Percentiles rank a stretch among this genome's conserved stretches.
Evolutionary conservation across 2,888 invertebrate species (phyloP).

Genomic region (Cryptus viduatorius): DNA sequence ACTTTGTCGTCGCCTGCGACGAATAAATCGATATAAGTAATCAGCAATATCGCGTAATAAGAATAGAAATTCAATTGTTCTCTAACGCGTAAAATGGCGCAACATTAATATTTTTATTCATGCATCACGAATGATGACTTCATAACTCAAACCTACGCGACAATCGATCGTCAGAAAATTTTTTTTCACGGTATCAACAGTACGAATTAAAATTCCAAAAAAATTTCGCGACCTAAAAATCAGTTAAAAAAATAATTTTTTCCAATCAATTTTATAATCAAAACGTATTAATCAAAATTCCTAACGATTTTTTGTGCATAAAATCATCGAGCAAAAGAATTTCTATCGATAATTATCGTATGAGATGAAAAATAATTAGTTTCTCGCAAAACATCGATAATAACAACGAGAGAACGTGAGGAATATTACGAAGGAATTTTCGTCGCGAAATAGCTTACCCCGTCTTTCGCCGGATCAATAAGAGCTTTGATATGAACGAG

Average conservation of each 20-base stretch:
- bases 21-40: neutral
- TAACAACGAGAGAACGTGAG: neutral
- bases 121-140: neutral
- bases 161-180: neutral
- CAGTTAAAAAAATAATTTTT: too few relatives aligned
- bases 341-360: too few relatives aligned
- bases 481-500: conserved; percentile 92
- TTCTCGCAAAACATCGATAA: neutral
- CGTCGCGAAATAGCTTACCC: conserved; percentile 72
- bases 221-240: neutral
- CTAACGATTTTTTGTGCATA: too few relatives aligned
- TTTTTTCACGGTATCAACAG: neutral
- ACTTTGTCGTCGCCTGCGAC: conserved; percentile 76
- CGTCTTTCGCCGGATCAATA: conserved; percentile 89
- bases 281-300: too few relatives aligned
- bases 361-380: too few relatives aligned
- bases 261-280: too few relatives aligned
- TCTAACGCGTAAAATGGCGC: neutral
- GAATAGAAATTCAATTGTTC: neutral
- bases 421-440: neutral
- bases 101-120: neutral
- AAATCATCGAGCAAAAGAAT: too few relatives aligned
- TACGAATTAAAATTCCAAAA: neutral
- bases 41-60: neutral
- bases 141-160: neutral